Evolutionary conservation across 2,113 vertebrate genomes (phyloP).

Genomic region (Mirounga angustirostris): DNA sequence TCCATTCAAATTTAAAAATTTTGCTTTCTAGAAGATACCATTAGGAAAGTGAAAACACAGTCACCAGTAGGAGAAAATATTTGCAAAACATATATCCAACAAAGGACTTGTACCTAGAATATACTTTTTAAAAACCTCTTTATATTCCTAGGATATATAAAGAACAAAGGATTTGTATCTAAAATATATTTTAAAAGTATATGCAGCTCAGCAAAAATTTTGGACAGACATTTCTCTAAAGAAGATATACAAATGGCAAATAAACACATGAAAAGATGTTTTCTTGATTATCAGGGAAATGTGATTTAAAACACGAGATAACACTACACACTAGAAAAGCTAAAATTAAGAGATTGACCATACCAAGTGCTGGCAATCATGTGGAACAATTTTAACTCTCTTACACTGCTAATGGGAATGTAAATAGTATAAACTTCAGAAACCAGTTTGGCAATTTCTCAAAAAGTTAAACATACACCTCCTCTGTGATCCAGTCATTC

Average conservation of each 20-base stretch:
- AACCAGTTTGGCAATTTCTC: constrained; percentile 3
- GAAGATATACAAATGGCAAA: background rate
- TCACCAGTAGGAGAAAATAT: background rate
- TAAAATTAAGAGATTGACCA: background rate
- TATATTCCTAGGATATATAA: background rate
- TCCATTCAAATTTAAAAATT: background rate
- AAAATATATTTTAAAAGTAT: background rate
- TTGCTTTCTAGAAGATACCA: background rate
- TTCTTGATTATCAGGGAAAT: background rate
- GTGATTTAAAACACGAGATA: background rate
- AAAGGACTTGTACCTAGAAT: background rate
- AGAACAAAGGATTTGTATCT: background rate
- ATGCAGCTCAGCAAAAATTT: background rate
- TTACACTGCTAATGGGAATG: background rate
- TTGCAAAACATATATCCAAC: background rate
- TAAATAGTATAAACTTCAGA: background rate
- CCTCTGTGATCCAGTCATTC: background rate
- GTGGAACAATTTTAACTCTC: background rate
- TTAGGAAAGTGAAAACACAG: background rate
- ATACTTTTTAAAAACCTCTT: background rate
- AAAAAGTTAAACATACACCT: background rate
- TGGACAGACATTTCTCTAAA: background rate
- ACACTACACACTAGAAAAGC: background rate
- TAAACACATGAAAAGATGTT: background rate
- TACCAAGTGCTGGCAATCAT: background rate